phyloP scores from a whole-genome alignment of 1,140 invertebrate species.

The Eumaeus atala region DNA sequence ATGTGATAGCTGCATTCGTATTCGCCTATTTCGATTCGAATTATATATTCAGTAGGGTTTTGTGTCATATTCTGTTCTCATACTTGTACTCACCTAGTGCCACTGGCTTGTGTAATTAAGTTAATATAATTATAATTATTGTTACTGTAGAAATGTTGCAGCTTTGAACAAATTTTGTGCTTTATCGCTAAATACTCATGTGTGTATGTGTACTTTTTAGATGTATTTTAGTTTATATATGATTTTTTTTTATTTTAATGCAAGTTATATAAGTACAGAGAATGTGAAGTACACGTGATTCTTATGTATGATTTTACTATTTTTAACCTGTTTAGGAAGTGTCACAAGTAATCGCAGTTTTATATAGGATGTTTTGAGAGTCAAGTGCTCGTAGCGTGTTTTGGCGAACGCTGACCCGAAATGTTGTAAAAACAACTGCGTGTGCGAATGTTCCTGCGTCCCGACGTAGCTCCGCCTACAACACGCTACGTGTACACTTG shows the following conservation, averaged over 20 bases:
- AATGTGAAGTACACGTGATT: conserved; percentile 66
- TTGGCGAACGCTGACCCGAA: conserved; percentile 22
- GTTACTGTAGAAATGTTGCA: conserved; percentile 66
- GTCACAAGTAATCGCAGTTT: conserved; percentile 43
- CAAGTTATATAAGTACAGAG: conserved; percentile 65
- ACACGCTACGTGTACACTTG: conserved; percentile 3
- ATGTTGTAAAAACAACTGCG: not conserved
- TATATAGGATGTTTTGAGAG: conserved; percentile 25
- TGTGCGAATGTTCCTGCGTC: not conserved
- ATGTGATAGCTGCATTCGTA: conserved; percentile 54
- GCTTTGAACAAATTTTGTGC: conserved; percentile 70
- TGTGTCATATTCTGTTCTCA: conserved; percentile 63
- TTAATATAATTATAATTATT: conserved; percentile 47
- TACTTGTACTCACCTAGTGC: conserved; percentile 51
- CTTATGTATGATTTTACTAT: conserved; percentile 50
- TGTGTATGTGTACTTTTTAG: conserved; percentile 65
- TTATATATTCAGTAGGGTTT: conserved; percentile 39
- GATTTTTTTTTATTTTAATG: conserved; percentile 55
- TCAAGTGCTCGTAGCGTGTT: conserved; percentile 35
- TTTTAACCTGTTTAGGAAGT: conserved; percentile 34
- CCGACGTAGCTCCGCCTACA: conserved; percentile 8
- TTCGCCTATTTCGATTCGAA: conserved; percentile 47
- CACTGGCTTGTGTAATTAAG: conserved; percentile 64
- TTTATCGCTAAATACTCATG: conserved; percentile 72
- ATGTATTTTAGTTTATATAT: conserved; percentile 52